Conservation (phyloP, 2,888 invertebrate genomes). For the Erebia palarica region DNA sequence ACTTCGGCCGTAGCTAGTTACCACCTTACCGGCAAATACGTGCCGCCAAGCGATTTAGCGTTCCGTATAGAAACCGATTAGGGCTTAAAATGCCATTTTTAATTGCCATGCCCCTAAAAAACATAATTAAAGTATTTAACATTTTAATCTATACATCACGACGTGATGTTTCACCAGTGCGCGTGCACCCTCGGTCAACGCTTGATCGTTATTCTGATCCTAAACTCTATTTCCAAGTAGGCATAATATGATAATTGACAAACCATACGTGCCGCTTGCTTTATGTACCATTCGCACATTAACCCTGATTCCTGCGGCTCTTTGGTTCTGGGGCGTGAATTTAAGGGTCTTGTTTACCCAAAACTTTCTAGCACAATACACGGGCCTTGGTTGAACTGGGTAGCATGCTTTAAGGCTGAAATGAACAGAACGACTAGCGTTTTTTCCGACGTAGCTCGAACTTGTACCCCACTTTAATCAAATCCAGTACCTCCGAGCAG, state of each 20-base stretch:
- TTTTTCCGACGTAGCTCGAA: too few relatives aligned
- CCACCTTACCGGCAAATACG: too few relatives aligned
- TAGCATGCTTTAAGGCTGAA: neutral
- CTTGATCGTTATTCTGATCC: conserved; percentile 11
- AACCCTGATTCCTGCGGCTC: conserved; percentile 12
- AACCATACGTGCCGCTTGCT: conserved; percentile 10
- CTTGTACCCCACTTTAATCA: too few relatives aligned
- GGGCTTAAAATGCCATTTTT: too few relatives aligned
- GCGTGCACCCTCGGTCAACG: neutral
- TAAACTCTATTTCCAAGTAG: conserved; percentile 8
- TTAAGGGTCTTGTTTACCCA: conserved; percentile 24
- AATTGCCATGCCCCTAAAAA: too few relatives aligned
- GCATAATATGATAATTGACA: conserved; percentile 18
- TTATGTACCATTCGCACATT: conserved; percentile 13
- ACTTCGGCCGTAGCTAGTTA: too few relatives aligned
- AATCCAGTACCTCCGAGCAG: too few relatives aligned
- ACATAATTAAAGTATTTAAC: too few relatives aligned
- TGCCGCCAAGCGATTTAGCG: too few relatives aligned
- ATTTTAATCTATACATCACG: too few relatives aligned
- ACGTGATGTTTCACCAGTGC: neutral
- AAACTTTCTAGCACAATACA: conserved; percentile 20
- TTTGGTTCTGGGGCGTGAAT: conserved; percentile 23
- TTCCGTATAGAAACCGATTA: too few relatives aligned
- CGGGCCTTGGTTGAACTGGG: neutral
- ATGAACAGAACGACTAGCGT: neutral